Conservation (phyloP, 1,140 invertebrate species). For the Hyphantria cunea region DNA sequence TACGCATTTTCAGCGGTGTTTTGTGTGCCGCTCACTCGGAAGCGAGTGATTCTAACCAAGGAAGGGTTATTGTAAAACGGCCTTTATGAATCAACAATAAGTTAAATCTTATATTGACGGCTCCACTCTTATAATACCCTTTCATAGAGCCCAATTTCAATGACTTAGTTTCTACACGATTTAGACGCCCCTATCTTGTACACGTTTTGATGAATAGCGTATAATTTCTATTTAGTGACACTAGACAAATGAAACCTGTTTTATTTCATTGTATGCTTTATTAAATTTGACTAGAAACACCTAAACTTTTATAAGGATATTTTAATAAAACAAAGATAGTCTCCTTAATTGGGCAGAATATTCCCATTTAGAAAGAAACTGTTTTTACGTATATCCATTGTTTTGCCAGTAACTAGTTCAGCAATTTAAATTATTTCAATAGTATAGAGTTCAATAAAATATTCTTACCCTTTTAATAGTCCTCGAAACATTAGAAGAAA, state of each 20-base stretch:
- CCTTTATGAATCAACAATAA: constrained; percentile 36
- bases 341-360: too few relatives aligned
- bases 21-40: constrained; percentile 47
- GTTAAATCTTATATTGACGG: constrained; percentile 23
- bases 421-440: too few relatives aligned
- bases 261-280: constrained; percentile 36
- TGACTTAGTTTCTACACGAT: constrained; percentile 15
- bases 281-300: constrained; percentile 33
- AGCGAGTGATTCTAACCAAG: constrained; percentile 30
- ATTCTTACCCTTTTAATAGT: too few relatives aligned
- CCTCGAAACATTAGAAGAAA: too few relatives aligned
- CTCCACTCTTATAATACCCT: constrained; percentile 18
- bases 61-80: constrained; percentile 42
- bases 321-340: neutral
- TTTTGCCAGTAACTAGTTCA: too few relatives aligned
- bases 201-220: constrained; percentile 43
- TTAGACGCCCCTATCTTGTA: constrained; percentile 20
- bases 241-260: constrained; percentile 45
- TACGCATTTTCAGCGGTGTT: constrained; percentile 54
- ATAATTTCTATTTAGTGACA: constrained; percentile 41
- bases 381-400: too few relatives aligned
- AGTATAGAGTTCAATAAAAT: too few relatives aligned
- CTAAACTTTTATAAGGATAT: constrained; percentile 9
- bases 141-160: constrained; percentile 25
- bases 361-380: too few relatives aligned